Evolutionary conservation across 2,113 vertebrate species (phyloP).

Genomic region (Rana temporaria): DNA sequence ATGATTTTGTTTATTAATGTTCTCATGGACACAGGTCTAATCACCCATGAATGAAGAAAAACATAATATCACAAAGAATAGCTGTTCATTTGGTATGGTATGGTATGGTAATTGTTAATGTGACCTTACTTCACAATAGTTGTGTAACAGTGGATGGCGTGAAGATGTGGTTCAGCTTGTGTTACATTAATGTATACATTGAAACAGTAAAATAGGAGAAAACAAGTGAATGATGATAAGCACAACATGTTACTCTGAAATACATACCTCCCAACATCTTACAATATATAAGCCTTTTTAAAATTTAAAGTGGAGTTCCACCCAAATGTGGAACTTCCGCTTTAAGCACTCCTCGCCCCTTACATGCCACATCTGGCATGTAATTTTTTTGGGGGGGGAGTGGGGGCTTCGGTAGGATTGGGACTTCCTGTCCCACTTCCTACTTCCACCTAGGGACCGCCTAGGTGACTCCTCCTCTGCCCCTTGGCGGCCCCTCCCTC

Average conservation of each 20-base stretch:
- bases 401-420: no score
- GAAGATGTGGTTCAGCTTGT: slow-evolving; percentile 42
- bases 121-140: slow-evolving; percentile 37
- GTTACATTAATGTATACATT: slow-evolving; percentile 31
- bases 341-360: no score
- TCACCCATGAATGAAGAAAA: background rate
- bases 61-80: slow-evolving; percentile 24
- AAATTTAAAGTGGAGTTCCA: no score
- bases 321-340: no score
- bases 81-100: slow-evolving; percentile 28
- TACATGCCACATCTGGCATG: no score
- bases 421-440: no score
- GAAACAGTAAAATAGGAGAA: slow-evolving; percentile 28
- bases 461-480: no score
- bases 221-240: slow-evolving; percentile 36
- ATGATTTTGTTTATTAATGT: slow-evolving; percentile 5
- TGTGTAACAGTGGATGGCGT: slow-evolving; percentile 46
- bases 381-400: no score
- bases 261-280: no score
- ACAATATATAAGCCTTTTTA: no score
- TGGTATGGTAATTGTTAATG: slow-evolving; percentile 48
- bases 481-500: no score
- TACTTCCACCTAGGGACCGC: no score
- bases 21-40: background rate
- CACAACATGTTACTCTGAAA: slow-evolving; percentile 4